Base-by-base conservation (phyloP, 1,140 invertebrate genomes). In the Aphelinus atriplicis region DNA sequence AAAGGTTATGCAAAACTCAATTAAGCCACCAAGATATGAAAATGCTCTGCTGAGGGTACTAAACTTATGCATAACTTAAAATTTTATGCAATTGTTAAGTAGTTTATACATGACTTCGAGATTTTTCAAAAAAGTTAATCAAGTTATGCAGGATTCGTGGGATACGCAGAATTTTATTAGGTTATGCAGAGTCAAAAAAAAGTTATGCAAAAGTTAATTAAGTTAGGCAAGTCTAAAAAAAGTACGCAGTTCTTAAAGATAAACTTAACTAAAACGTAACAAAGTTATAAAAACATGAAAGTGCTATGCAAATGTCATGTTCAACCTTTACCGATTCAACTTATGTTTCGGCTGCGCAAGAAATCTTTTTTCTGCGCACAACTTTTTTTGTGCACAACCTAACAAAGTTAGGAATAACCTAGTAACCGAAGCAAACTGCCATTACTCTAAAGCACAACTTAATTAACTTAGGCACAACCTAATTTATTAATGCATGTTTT, bases 131-230 rank as follows among this genome's bases (percentile, higher is more conserved):
- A 64, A 62, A 56, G 60, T 68, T 75, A 58, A 75, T 75, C 67
- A 69, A 75, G 73, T 57, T 75, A 75, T 70, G 61, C 45, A n/a
- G 64, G 57, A 75, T 68, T 57, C 7, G n/a, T 55, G 10, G 65
- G 65, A 74, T 67, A 74, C 62, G 51, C 72, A 74, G 42, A 75
- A 75, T 68, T 75, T 53, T 66, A 76, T 76, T 76, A 75, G 68
- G 63, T 66, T 71, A 71, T 76, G 67, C 62, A 64, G 42, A 62
- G 50, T 46, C n/a, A 42, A 63, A 70, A 73, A 73, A 58, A 73
- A 58, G 67, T 64, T 71, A 71, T 71, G 45, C 73, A 5, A 64
- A 70, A 45, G 66, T 71, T 65, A 71, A 50, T 76, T 42, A 71
- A 76, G 68, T 71, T 76, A 66, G 58, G 63, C 62, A 76, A 71